Base-by-base conservation (phyloP, 2,797 vertebrate species). In the Pelodytes ibericus region DNA sequence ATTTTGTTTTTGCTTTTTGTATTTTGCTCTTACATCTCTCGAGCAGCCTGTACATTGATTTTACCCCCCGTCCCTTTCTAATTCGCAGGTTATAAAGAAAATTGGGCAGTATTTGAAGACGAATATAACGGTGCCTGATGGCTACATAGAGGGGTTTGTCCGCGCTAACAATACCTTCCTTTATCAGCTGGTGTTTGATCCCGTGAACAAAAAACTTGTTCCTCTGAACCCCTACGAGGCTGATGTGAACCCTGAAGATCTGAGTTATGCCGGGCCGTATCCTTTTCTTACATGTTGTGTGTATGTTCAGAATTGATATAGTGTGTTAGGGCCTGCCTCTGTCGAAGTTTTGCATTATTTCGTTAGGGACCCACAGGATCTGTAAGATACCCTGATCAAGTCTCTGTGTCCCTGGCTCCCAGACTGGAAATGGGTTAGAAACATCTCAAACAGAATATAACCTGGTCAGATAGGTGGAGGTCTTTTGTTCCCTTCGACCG, bases 151-250 rank as follows among this genome's bases (percentile, higher is more conserved):
- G 26, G 98, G 97, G 0, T 99, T 99, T 81, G 84, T 89, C 81
- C 90, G 89, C 81, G 98, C 98, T 83, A 94, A 99, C 73, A 98
- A 99, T 86, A 99, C 97, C 3, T 99, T 99, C 75, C 93, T 99
- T 6, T 96, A 99, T 86, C 97, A 99, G 85, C 86, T 99, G 61
- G 95, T 98, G 80, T 98, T 99, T 80, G 96, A 99, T 84, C 95
- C 97, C n/a, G 10, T 95, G 74, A 80, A 74, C 33, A 94, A 94
- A 82, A 95, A 94, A 83, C 89, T 98, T 4, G 87, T 95, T 61
- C 98, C 98, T 18, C 88, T 99, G 79, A 98, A 97, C 87, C 90
- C 92, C 0, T 99, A 99, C 70, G 89, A 83, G 6, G 90, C 94
- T 36, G 88, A 92, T 71, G 2, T 95, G 2, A 89, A 96, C 81